These are phyloP conservation scores for Eupelmus urozonus DNA, from an alignment of 2,888 invertebrate species.

Conservation along the genomic window DNA sequence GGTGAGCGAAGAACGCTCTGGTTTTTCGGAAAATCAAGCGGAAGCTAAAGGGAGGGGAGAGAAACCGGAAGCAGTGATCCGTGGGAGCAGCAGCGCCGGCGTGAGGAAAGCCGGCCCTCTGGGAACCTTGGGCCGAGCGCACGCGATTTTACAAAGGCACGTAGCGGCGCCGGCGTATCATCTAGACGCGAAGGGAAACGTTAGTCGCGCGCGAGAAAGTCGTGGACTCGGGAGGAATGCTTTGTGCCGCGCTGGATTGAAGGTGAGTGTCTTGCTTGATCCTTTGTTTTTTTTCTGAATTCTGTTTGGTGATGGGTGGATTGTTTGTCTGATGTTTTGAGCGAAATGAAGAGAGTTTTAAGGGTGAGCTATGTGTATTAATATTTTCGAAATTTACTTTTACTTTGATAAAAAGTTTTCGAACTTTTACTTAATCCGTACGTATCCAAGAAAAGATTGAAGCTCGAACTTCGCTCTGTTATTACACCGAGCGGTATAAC, in stretches of 20 bases:
- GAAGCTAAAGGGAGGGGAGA: background rate
- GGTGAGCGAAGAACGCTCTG: background rate
- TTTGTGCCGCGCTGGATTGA: background rate
- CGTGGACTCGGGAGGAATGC: conserved; percentile 4
- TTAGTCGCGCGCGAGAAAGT: background rate
- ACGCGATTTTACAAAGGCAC: conserved; percentile 30
- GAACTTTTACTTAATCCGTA: no score
- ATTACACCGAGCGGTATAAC: background rate
- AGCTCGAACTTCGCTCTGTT: no score
- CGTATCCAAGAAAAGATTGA: no score
- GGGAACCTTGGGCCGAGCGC: conserved; percentile 5
- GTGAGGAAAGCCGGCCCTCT: conserved; percentile 10
- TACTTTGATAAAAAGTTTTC: no score
- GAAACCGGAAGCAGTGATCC: conserved; percentile 45
- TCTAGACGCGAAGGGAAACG: no score
- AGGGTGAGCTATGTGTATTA: no score
- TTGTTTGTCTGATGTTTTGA: no score
- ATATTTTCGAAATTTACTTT: no score
- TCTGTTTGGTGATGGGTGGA: no score
- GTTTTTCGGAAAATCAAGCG: conserved; percentile 40
- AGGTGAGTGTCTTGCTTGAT: background rate
- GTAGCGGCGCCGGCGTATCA: no score
- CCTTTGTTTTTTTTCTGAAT: background rate
- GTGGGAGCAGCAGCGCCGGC: conserved; percentile 30
- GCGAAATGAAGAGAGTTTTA: no score